Base-by-base conservation (phyloP, 2,888 invertebrate species). In the Lasioglossum villosulum region DNA sequence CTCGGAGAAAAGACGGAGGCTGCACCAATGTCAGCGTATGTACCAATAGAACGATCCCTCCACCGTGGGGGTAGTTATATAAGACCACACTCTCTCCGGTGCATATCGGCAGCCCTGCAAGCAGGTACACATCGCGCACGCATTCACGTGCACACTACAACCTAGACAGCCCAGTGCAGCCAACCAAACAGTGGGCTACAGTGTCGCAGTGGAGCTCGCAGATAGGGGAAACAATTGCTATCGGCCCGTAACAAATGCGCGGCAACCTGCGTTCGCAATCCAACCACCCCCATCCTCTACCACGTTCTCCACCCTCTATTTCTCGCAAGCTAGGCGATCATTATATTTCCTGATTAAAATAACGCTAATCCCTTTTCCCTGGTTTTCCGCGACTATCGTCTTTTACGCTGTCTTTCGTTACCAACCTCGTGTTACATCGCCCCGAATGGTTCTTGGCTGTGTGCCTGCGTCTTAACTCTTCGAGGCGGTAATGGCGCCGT, bases 191-290 rank as follows among this genome's bases (percentile, higher is more conserved):
- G 86, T 90, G 91, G 89, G 90, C 90, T 88, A 90, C 93, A 92
- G 90, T 92, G 93, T 94, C 93, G 94, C 93, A 93, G 93, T 93
- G 93, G 91, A 94, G 93, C 92, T 93, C 87, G 90, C 89, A 94
- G 94, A 94, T 94, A 94, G 93, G 93, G 92, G 90, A 93, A 94
- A 94, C 94, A 94, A 94, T 94, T 92, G 92, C 93, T 93, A 93
- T 93, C 93, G 93, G 92, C 87, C 92, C 92, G 92, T 94, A 94
- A 93, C 93, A 92, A 94, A 94, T 93, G 92, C 92, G 90, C 91
- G 91, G 90, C 90, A 91, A 92, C 90, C 91, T 91, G 89, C 91
- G 90, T 91, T 91, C 87, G 83, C 89, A 82, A 87, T 83, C 86
- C 84, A 84, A 81, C 80, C 84, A 83, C 78, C 80, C 81, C 56